Base-by-base conservation (phyloP, 2,888 invertebrate species). In the Drosophila histrio region DNA sequence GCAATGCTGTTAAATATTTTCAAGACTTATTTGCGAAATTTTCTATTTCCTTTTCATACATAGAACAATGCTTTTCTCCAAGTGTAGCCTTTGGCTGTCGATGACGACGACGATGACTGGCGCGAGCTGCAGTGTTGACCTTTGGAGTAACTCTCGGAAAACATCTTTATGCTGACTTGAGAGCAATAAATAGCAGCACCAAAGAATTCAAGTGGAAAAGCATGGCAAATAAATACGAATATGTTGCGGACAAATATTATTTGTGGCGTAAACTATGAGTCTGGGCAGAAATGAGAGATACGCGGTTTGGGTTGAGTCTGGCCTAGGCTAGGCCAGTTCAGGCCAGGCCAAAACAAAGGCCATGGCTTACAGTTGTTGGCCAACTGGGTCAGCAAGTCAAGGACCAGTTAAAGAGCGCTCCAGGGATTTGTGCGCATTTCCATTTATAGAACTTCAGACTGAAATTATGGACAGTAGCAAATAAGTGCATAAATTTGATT, bases 341-440 rank as follows among this genome's bases (percentile, higher is more conserved):
- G 50, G 32, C 63, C 24, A 38, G 41, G 52, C 58, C 67, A 47
- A 58, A 72, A 79, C 81, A 80, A 84, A 77, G 79, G 67, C 59
- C 62, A 39, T 46, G 44, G 50, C 69, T 36, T 30, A 53, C 50
- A 36, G 50, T 53, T 53, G 43, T 30, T 11, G 60, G 58, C 70
- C 87, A 84, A 88, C 59, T 88, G 72, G 87, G 84, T 84, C 87
- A 84, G 88, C 84, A 54, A 84, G 87, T 87, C 84, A 88, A 87
- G 84, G 84, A 88, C 88, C 69, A 65, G 56, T 39, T 61, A 46
- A 60, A 77, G 61, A 67, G 64, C 62, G 62, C 77, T 58, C 59
- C 47, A 67, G 86, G 67, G 65, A 82, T 64, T 69, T 52, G n/a
- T 50, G 52, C 50, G 43, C 24, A 62, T 57, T 57, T 46, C 74